Base-by-base conservation (phyloP, 2,113 vertebrate genomes). In the Hypocryptadius cinnamomeus region DNA sequence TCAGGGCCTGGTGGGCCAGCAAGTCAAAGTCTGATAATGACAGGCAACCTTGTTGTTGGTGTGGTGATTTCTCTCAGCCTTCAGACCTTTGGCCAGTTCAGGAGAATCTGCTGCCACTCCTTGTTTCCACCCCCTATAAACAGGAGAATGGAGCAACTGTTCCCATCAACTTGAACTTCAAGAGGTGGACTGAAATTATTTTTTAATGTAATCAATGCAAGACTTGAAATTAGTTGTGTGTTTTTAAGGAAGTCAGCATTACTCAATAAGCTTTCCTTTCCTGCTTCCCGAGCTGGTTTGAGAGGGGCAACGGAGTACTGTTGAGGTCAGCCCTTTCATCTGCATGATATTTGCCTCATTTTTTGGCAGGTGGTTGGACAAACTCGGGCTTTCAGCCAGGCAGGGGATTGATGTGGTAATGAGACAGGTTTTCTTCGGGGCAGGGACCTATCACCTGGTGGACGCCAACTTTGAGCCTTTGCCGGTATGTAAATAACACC, bases 331-430 rank as follows among this genome's bases (percentile, higher is more conserved):
- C 35, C 33, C 24, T 56, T 79, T 64, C 42, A 87, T 44, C 57
- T 42, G 9, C 1, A 0, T 40, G 10, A 44, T 11, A 5, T 87
- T 85, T 74, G 17, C 37, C 28, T 54, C n/a, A 5, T 85, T 44
- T 93, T 79, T 95, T 85, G 92, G 24, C 96, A 99, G 99, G 99
- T 99, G 99, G 99, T 65, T 99, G 97, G 99, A 99, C 94, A 99
- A 99, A 90, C 94, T 99, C 2, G 99, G 99, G 30, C 97, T 99
- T 19, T 98, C 98, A 0, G 99, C 99, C 78, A 97, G 68, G 65
- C 91, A 98, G 45, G 99, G 99, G 24, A 97, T 99, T 94, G 98
- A 99, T 2, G 98, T 99, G 33, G 98, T 99, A 89, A 98, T 99
- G 98, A 98, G 99, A 59, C 99, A 99, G 93, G 99, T 98, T 56